phyloP scores from a whole-genome alignment of 2,113 vertebrate genomes.

The Scatophagus argus region DNA sequence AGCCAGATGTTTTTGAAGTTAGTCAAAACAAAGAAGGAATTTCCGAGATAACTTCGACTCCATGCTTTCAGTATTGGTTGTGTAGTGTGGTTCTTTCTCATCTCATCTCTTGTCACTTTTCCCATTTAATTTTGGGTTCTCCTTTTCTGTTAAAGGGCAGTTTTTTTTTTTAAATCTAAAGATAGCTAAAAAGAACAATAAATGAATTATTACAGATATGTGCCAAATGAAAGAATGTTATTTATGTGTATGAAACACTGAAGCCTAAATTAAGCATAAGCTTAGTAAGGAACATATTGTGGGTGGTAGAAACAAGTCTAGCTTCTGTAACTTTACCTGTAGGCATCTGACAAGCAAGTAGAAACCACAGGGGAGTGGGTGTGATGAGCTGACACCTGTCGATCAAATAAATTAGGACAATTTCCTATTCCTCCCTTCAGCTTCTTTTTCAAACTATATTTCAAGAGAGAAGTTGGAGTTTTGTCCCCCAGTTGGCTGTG shows the following conservation, averaged over 20 bases:
- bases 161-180: background rate
- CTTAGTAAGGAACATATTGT: background rate
- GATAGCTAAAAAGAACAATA: background rate
- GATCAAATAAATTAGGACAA: slow-evolving; percentile 12
- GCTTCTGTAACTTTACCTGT: background rate
- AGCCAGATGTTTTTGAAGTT: slow-evolving; percentile 41
- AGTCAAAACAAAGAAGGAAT: slow-evolving; percentile 34
- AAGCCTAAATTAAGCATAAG: background rate
- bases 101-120: background rate
- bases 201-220: background rate
- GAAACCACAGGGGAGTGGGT: background rate
- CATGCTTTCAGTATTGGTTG: slow-evolving; percentile 25
- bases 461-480: background rate
- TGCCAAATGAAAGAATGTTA: background rate
- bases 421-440: background rate
- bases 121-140: background rate
- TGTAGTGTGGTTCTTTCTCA: background rate
- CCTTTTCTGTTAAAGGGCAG: background rate
- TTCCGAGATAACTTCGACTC: background rate
- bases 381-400: slow-evolving; percentile 10
- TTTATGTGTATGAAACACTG: background rate
- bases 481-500: background rate
- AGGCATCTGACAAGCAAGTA: background rate
- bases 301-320: background rate
- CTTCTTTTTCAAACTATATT: background rate